Conservation (phyloP, 2,113 vertebrate species). For the Micronycteris hirsuta region DNA sequence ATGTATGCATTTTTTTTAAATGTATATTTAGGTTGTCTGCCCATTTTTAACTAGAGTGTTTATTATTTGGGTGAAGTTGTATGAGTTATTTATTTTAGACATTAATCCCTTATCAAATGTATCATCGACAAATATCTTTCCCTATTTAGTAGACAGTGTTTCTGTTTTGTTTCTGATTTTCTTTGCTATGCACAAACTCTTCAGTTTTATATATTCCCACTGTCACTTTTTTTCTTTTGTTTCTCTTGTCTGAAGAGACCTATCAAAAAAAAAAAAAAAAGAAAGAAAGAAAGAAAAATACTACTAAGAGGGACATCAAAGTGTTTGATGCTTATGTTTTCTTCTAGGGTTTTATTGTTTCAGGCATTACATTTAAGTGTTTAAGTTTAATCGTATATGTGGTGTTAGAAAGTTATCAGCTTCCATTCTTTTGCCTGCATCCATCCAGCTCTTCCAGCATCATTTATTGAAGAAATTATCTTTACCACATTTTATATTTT, state of each 20-base stretch:
- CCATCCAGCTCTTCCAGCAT: neutral
- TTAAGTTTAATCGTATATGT: neutral
- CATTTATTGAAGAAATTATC: neutral
- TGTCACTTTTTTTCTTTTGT: neutral
- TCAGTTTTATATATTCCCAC: neutral
- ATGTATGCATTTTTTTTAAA: neutral
- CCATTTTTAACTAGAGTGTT: neutral
- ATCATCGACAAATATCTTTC: neutral
- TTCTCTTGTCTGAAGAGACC: neutral
- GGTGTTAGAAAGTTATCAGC: neutral
- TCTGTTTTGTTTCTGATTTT: neutral
- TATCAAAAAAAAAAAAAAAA: neutral
- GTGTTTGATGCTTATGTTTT: neutral
- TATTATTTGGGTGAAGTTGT: neutral
- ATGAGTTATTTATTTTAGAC: neutral
- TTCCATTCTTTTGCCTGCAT: neutral
- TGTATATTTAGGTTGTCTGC: neutral
- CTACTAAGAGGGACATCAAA: neutral
- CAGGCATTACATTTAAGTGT: neutral
- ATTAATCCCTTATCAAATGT: neutral
- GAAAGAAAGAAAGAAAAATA: neutral
- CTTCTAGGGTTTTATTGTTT: neutral
- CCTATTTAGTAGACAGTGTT: neutral
- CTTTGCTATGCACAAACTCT: neutral
- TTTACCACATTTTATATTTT: neutral